phyloP scores from a whole-genome alignment of 2,888 invertebrate genomes.

The Spodoptera littoralis region DNA sequence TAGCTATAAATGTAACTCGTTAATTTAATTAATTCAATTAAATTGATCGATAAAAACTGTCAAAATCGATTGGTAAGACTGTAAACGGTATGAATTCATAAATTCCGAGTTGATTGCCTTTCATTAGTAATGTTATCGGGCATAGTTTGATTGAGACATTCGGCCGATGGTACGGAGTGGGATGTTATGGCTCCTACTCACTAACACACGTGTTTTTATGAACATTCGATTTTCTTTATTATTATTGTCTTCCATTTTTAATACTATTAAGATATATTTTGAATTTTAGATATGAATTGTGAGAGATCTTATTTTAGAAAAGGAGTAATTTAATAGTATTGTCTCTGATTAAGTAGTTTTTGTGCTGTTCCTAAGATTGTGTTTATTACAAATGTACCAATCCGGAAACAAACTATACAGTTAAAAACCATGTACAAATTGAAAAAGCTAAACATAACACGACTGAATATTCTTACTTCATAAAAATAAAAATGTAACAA shows the following conservation, averaged over 20 bases:
- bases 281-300: constrained; percentile 8
- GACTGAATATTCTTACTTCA: neutral
- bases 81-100: constrained; percentile 47
- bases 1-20: constrained; percentile 36
- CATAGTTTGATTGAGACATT: constrained; percentile 51
- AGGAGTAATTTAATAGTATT: no score
- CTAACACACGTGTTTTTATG: constrained; percentile 28
- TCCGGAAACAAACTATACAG: no score
- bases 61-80: constrained; percentile 48
- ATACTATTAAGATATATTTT: constrained; percentile 10
- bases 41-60: constrained; percentile 49
- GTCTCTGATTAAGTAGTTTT: no score
- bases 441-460: neutral
- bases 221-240: constrained; percentile 21
- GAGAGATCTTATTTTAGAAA: no score
- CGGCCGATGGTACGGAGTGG: constrained; percentile 20
- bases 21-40: constrained; percentile 54
- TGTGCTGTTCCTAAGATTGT: no score
- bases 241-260: constrained; percentile 11
- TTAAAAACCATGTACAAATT: no score
- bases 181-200: constrained; percentile 31
- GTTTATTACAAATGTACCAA: no score
- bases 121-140: constrained; percentile 42
- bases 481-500: neutral
- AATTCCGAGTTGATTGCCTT: constrained; percentile 48